Conservation (phyloP, 1,140 invertebrate genomes). For the Zophobas morio region DNA sequence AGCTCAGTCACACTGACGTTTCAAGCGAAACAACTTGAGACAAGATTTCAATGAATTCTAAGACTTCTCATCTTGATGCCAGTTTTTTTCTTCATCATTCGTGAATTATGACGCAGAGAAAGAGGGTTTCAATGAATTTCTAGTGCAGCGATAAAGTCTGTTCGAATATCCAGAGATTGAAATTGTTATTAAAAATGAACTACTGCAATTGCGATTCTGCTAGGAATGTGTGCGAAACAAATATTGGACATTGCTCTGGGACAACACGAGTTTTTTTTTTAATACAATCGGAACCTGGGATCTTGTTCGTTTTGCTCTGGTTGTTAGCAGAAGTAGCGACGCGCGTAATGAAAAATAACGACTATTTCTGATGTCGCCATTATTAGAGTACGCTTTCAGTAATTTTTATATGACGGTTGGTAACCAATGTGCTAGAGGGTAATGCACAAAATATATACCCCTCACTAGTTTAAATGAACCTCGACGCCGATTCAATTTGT, state of each 20-base stretch:
- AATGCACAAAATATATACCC: too few relatives aligned
- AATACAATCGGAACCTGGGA: constrained; percentile 5
- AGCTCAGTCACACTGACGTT: not conserved
- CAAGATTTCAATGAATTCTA: not conserved
- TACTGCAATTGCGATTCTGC: constrained; percentile 20
- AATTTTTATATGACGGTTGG: too few relatives aligned
- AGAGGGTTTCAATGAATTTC: not conserved
- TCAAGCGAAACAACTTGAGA: not conserved
- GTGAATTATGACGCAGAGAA: not conserved
- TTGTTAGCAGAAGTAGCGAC: not conserved
- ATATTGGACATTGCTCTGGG: not conserved
- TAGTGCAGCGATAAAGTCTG: constrained; percentile 18
- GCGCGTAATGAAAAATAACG: constrained; percentile 13
- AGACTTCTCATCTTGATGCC: not conserved
- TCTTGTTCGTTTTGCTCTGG: constrained; percentile 6
- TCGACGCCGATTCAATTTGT: too few relatives aligned
- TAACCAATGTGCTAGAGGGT: too few relatives aligned
- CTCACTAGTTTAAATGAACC: too few relatives aligned
- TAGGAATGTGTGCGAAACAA: constrained; percentile 24
- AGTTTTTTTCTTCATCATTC: not conserved
- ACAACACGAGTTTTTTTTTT: constrained; percentile 6
- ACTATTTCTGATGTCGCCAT: too few relatives aligned
- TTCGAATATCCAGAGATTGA: constrained; percentile 3
- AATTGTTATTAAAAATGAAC: constrained; percentile 21
- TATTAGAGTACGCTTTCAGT: too few relatives aligned